Conservation (phyloP, 30 jellyfish, hydroid and myxozoan genomes). For the Chrysaora quinquecirrha region DNA sequence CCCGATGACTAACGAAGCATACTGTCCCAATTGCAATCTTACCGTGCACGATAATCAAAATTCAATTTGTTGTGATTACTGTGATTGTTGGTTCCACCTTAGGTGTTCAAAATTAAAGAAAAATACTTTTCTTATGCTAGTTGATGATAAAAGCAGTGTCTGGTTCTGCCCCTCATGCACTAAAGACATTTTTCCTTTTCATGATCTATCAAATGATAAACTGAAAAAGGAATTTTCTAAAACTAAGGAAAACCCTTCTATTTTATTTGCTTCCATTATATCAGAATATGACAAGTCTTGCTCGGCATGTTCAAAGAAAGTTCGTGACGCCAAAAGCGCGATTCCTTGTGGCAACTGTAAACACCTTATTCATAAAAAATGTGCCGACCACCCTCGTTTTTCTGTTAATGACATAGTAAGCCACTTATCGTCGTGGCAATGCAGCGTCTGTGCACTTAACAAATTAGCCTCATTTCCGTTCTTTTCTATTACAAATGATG, state of each 20-base stretch:
- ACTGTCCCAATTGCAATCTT: background rate
- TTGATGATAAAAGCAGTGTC: background rate
- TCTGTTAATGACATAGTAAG: background rate
- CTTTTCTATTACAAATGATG: too few relatives aligned
- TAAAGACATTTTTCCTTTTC: background rate
- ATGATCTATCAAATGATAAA: background rate
- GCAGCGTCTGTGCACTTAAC: background rate
- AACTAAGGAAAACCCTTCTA: background rate
- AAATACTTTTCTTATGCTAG: background rate
- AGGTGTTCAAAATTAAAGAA: background rate
- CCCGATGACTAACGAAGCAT: background rate
- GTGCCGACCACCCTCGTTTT: background rate
- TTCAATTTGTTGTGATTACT: background rate
- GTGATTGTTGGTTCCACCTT: background rate
- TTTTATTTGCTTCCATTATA: background rate
- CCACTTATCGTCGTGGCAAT: too few relatives aligned
- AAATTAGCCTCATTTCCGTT: too few relatives aligned
- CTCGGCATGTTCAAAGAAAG: background rate
- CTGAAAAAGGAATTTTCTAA: background rate
- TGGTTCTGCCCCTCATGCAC: background rate
- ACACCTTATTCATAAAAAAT: conserved; percentile 2
- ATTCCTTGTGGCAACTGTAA: background rate
- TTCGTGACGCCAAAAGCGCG: background rate
- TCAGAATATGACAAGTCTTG: background rate
- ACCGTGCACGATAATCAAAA: conserved; percentile 7